These are phyloP conservation scores for Tyrophagus putrescentiae DNA, from an alignment of 1,140 invertebrate genomes.

Conservation along the genomic window DNA sequence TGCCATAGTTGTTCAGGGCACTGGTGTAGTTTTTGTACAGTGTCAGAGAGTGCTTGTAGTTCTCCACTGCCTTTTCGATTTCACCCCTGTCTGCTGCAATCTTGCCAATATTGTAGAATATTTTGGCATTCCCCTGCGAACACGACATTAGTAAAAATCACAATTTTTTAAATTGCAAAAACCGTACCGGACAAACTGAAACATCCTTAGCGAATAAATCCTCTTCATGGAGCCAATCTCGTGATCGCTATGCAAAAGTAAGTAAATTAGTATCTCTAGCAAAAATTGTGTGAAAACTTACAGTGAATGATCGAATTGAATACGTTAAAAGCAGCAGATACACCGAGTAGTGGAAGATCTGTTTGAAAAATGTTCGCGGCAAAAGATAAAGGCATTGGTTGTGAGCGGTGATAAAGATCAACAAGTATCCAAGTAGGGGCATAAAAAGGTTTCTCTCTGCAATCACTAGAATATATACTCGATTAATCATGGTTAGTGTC, in stretches of 20 bases:
- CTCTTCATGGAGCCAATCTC: constrained; percentile 62
- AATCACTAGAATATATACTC: not conserved
- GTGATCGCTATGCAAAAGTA: constrained; percentile 46
- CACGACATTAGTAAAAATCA: not conserved
- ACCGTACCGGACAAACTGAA: constrained; percentile 48
- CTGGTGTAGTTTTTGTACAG: constrained; percentile 82
- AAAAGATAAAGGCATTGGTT: not conserved
- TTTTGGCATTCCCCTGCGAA: constrained; percentile 55
- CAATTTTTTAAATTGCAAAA: not conserved
- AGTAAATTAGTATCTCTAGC: constrained; percentile 22
- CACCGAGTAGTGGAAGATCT: constrained; percentile 27
- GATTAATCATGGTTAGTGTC: not conserved
- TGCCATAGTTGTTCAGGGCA: constrained; percentile 92
- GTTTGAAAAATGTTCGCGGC: constrained; percentile 16
- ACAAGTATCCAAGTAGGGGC: not conserved
- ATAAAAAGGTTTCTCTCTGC: constrained; percentile 7
- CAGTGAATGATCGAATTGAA: constrained; percentile 38
- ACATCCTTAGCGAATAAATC: constrained; percentile 53
- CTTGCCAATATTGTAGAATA: constrained; percentile 90
- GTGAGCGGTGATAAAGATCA: not conserved
- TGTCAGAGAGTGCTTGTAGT: constrained; percentile 64
- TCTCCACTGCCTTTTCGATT: constrained; percentile 47
- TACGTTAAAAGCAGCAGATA: constrained; percentile 36
- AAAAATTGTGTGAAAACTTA: constrained; percentile 21
- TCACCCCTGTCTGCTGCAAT: constrained; percentile 58